Evolutionary conservation across 2,888 invertebrate genomes (phyloP).

Genomic region (Amblyjoppa fuscipennis): DNA sequence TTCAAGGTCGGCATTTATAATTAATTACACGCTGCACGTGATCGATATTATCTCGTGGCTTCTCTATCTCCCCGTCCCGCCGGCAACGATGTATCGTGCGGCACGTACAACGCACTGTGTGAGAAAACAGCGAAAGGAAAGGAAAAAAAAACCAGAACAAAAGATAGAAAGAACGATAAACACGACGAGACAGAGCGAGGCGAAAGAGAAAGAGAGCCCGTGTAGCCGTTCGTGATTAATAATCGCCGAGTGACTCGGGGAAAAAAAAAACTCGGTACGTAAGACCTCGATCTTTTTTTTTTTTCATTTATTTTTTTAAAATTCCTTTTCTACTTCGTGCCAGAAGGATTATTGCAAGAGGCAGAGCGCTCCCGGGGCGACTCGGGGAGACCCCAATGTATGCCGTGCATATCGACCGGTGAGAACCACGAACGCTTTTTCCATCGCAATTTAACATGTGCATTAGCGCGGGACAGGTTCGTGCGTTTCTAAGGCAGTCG

Average conservation of each 20-base stretch:
- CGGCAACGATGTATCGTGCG: not conserved
- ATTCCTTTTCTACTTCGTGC: constrained; percentile 20
- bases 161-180: constrained; percentile 5
- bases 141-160: too few relatives aligned
- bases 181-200: constrained; percentile 16
- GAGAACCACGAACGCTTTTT: not conserved
- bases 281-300: constrained; percentile 15
- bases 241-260: constrained; percentile 70
- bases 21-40: constrained; percentile 71
- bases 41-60: constrained; percentile 69
- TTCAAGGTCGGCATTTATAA: constrained; percentile 70
- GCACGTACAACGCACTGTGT: not conserved
- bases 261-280: constrained; percentile 62
- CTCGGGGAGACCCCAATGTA: constrained; percentile 31
- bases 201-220: constrained; percentile 6
- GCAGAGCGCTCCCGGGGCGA: constrained; percentile 56
- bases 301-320: not conserved
- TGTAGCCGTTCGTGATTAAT: constrained; percentile 67
- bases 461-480: not conserved
- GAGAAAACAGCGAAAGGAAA: constrained; percentile 40
- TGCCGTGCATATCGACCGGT: not conserved
- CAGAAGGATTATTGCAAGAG: constrained; percentile 48
- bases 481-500: not conserved
- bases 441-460: not conserved
- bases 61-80: constrained; percentile 6